phyloP scores from a whole-genome alignment of 2,113 vertebrate species.

The Hipposideros armiger region DNA sequence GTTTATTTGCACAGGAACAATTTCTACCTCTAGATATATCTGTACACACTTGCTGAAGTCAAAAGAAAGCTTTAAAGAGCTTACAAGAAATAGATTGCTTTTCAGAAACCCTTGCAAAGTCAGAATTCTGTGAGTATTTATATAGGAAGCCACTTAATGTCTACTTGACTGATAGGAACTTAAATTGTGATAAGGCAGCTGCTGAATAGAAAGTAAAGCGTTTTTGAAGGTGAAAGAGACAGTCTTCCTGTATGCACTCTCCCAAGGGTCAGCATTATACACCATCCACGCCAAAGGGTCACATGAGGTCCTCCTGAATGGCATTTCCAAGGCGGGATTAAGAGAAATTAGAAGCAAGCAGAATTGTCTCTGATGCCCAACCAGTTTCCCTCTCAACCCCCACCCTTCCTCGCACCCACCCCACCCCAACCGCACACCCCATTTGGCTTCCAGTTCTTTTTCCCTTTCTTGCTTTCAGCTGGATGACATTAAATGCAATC shows the following conservation, averaged over 20 bases:
- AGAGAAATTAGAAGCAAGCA: background rate
- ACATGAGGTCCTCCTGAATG: background rate
- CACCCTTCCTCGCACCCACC: too few species aligned
- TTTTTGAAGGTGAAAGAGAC: conserved; percentile 34
- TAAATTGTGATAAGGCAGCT: background rate
- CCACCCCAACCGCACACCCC: background rate
- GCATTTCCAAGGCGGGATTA: background rate
- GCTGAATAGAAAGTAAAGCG: background rate
- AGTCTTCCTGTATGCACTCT: background rate
- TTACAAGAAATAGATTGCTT: conserved; percentile 15
- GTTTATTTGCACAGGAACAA: background rate
- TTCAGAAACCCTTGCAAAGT: conserved; percentile 6
- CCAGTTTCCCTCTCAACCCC: background rate
- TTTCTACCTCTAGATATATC: background rate
- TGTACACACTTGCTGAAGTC: background rate
- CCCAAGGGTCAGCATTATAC: background rate
- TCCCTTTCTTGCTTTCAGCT: background rate
- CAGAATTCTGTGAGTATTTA: conserved; percentile 50
- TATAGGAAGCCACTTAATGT: conserved; percentile 50
- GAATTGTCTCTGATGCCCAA: background rate
- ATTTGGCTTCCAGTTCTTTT: background rate
- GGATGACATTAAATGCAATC: background rate
- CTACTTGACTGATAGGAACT: conserved; percentile 34
- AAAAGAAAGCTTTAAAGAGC: conserved; percentile 55
- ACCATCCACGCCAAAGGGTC: background rate